Conservation (phyloP, 92 coral and sea anemone genomes). For the Porites lobata region DNA sequence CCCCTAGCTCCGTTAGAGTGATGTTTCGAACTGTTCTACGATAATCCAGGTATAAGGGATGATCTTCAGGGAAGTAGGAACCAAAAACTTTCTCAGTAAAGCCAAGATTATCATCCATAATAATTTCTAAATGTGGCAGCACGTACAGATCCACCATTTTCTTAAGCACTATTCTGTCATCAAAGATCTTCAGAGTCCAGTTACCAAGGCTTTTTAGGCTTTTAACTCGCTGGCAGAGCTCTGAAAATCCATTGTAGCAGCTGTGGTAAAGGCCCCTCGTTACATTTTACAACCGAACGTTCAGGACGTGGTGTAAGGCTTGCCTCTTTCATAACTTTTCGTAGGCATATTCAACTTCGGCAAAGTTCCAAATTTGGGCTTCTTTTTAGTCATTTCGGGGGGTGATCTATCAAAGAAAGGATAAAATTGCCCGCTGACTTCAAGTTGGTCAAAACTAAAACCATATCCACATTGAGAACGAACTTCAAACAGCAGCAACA, state of each 20-base stretch:
- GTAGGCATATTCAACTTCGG: no score
- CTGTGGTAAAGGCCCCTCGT: conserved; percentile 25
- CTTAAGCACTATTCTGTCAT: no score
- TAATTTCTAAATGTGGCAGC: no score
- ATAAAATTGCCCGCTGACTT: background rate
- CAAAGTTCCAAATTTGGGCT: no score
- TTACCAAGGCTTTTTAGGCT: conserved; percentile 58
- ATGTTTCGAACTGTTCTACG: no score
- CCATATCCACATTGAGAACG: conserved; percentile 9
- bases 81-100: conserved; percentile 75
- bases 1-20: no score
- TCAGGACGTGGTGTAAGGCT: conserved; percentile 46
- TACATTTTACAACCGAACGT: conserved; percentile 56
- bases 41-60: no score
- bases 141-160: no score
- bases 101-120: no score
- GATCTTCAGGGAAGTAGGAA: conserved; percentile 3
- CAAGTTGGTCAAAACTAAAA: background rate
- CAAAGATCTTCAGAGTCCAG: conserved; percentile 43
- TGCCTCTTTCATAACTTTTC: background rate
- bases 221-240: conserved; percentile 54
- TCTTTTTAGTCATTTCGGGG: no score
- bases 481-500: background rate
- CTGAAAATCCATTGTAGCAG: conserved; percentile 65
- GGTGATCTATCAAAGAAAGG: background rate